phyloP scores from a whole-genome alignment of 2,888 invertebrate genomes.

The Nomada hirtipes region DNA sequence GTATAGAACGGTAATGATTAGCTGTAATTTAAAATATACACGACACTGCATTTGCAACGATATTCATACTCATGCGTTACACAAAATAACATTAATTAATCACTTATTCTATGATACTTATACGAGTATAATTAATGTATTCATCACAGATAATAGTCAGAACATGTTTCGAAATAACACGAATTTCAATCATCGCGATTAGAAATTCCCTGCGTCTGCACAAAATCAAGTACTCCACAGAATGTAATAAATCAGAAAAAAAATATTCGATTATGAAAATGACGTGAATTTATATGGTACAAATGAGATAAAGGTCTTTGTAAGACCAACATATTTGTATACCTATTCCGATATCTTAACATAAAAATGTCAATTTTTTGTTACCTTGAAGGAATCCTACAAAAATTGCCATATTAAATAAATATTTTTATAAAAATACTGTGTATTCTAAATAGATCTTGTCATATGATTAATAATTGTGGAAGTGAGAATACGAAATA shows the following conservation, averaged over 20 bases:
- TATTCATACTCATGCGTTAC: slow-evolving; percentile 1
- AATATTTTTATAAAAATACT: slow-evolving; percentile 54
- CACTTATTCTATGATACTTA: slow-evolving; percentile 27
- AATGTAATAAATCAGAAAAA: slow-evolving; percentile 18
- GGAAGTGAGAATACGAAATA: slow-evolving; percentile 49
- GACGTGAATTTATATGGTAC: not conserved
- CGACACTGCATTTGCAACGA: slow-evolving; percentile 3
- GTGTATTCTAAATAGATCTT: slow-evolving; percentile 31
- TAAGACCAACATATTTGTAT: slow-evolving; percentile 22
- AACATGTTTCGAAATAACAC: slow-evolving; percentile 22
- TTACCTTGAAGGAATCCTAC: slow-evolving; percentile 26
- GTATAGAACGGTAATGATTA: slow-evolving; percentile 15
- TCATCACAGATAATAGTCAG: slow-evolving; percentile 65
- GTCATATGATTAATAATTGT: slow-evolving; percentile 21
- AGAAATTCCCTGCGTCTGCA: slow-evolving; percentile 10
- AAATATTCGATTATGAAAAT: slow-evolving; percentile 1
- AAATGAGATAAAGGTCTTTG: slow-evolving; percentile 21
- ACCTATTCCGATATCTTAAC: not conserved
- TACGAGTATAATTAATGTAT: slow-evolving; percentile 46
- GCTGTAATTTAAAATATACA: slow-evolving; percentile 3
- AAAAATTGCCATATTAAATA: slow-evolving; percentile 34
- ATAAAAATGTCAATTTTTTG: slow-evolving; percentile 3
- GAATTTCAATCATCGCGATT: slow-evolving; percentile 21
- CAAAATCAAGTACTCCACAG: slow-evolving; percentile 14
- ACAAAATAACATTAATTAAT: slow-evolving; percentile 19